These are phyloP conservation scores for Minunthozetes semirufus DNA, from an alignment of 2,888 invertebrate genomes.

Conservation along the genomic window DNA sequence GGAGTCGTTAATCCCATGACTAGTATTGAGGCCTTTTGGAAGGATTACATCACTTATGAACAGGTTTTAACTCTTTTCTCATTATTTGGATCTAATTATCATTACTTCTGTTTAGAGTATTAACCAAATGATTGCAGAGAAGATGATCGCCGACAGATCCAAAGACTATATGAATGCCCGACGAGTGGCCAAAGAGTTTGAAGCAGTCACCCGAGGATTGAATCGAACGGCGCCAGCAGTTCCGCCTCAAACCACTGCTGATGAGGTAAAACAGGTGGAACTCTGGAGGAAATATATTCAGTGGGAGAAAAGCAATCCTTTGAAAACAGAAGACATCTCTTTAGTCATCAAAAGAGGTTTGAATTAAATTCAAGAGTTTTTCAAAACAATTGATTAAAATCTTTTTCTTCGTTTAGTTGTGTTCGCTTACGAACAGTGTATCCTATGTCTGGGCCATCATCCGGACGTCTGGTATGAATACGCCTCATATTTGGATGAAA, in stretches of 20 bases:
- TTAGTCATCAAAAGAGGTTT: conserved; percentile 68
- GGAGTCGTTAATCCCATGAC: conserved; percentile 94
- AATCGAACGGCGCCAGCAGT: conserved; percentile 92
- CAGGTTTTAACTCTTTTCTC: conserved; percentile 45
- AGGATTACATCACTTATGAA: conserved; percentile 95
- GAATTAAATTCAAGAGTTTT: conserved; percentile 44
- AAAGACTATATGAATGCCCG: conserved; percentile 97
- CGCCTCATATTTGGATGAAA: conserved; percentile 90
- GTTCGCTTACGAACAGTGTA: conserved; percentile 96
- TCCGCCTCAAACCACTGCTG: conserved; percentile 64
- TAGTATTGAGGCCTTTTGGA: conserved; percentile 86
- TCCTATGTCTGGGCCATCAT: conserved; percentile 92
- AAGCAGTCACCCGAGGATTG: conserved; percentile 85
- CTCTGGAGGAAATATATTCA: conserved; percentile 97
- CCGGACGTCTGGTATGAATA: conserved; percentile 99
- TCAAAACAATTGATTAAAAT: too few relatives aligned
- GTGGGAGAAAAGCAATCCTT: conserved; percentile 94
- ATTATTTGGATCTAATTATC: too few relatives aligned
- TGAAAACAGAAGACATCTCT: conserved; percentile 91
- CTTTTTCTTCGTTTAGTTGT: conserved; percentile 60
- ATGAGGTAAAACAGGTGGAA: conserved; percentile 59
- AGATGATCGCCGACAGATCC: conserved; percentile 93
- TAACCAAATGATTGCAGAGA: conserved; percentile 82
- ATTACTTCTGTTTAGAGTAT: conserved; percentile 59
- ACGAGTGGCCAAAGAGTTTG: conserved; percentile 90